Evolutionary conservation across 2,797 vertebrate genomes (phyloP).

Genomic region (Ceyx erithaca): DNA sequence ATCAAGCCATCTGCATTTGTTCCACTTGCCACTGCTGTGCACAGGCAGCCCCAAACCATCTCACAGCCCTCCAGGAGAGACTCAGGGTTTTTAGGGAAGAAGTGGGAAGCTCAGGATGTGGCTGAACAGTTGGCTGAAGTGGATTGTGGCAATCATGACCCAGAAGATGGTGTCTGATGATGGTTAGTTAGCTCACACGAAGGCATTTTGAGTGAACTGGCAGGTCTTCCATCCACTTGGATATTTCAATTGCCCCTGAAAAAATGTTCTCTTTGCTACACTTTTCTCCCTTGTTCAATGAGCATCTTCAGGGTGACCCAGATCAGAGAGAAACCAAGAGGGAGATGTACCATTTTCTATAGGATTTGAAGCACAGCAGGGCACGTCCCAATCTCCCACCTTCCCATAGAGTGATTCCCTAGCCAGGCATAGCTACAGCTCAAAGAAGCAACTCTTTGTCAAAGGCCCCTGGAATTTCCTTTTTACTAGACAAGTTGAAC

Average conservation of each 20-base stretch:
- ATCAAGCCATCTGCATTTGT: not conserved
- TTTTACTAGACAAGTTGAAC: not conserved
- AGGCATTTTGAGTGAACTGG: not conserved
- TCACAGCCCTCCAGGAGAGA: not conserved
- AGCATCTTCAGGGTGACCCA: not conserved
- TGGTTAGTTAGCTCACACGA: not conserved
- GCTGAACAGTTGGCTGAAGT: not conserved
- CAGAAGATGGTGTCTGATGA: not conserved
- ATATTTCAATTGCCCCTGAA: not conserved
- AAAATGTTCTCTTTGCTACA: not conserved
- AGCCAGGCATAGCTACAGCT: not conserved
- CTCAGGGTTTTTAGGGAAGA: not conserved
- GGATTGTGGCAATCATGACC: not conserved
- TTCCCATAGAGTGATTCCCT: not conserved
- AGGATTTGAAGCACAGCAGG: not conserved
- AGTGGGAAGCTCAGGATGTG: not conserved
- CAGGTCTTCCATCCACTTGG: not conserved
- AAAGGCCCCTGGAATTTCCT: constrained; percentile 35
- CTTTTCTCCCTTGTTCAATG: not conserved
- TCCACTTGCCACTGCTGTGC: not conserved
- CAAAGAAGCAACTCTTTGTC: constrained; percentile 5
- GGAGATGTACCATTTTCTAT: not conserved
- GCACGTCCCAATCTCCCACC: not conserved
- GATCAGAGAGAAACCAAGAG: not conserved
- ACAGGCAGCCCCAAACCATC: not conserved